These are phyloP conservation scores for Tetragnatha versicolor DNA, from an alignment of 1,140 invertebrate genomes.

Conservation along the genomic window DNA sequence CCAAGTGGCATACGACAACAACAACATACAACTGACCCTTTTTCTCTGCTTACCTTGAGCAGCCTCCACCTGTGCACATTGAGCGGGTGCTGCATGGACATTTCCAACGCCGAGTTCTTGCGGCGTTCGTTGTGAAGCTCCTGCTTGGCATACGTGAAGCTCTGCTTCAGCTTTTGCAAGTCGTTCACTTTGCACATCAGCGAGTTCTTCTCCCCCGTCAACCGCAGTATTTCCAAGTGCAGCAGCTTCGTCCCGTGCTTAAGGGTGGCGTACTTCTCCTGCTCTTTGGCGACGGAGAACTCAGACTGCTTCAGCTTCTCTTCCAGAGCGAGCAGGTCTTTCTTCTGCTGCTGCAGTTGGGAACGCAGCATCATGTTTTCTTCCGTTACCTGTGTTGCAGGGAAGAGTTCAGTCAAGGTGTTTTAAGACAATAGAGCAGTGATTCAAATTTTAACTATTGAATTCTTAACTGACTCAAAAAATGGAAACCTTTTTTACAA, in stretches of 20 bases:
- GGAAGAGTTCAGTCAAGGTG: too few species aligned
- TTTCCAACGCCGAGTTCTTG: constrained; percentile 40
- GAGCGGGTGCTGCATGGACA: constrained; percentile 14
- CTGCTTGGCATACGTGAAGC: constrained; percentile 33
- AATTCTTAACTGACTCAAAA: background rate
- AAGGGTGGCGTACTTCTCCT: constrained; percentile 2
- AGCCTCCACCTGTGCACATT: constrained; percentile 42
- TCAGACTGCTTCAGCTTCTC: constrained; percentile 23
- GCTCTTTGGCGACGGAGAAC: background rate
- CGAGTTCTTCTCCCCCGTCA: constrained; percentile 39
- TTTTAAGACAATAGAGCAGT: too few species aligned
- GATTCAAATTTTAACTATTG: too few species aligned
- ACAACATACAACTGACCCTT: too few species aligned
- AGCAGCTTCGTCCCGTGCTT: constrained; percentile 28
- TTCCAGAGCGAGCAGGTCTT: background rate
- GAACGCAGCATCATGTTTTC: constrained; percentile 17
- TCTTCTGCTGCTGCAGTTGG: background rate
- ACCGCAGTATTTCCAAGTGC: constrained; percentile 33
- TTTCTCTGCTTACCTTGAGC: constrained; percentile 41
- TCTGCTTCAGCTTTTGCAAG: constrained; percentile 32
- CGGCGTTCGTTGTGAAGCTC: constrained; percentile 33
- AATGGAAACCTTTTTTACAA: too few species aligned
- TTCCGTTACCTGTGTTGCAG: constrained; percentile 25
- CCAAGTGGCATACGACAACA: too few species aligned
- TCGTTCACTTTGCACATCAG: constrained; percentile 42